Conservation (phyloP, 2,113 vertebrate species). For the Oceanodroma tethys region DNA sequence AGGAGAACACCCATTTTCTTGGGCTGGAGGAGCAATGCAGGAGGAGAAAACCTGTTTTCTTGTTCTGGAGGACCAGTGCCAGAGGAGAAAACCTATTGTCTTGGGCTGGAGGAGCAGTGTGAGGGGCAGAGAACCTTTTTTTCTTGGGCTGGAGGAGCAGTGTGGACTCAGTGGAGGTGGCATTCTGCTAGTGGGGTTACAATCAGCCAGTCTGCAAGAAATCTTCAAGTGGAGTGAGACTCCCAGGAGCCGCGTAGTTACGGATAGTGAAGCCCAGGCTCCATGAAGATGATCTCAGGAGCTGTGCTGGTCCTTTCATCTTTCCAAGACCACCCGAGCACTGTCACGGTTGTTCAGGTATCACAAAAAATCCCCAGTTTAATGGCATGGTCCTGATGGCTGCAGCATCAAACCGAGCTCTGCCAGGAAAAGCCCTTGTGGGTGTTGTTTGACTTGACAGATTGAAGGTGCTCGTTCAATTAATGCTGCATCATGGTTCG, state of each 20-base stretch:
- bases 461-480: not conserved
- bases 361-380: not conserved
- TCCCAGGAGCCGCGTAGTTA: not conserved
- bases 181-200: not conserved
- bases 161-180: not conserved
- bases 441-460: not conserved
- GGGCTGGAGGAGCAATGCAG: not conserved
- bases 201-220: not conserved
- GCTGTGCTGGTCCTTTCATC: not conserved
- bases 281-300: not conserved
- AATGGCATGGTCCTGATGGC: accelerated
- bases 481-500: constrained; percentile 3
- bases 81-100: not conserved
- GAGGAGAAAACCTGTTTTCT: not conserved
- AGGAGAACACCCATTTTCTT: not conserved
- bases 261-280: not conserved
- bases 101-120: not conserved
- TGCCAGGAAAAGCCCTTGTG: not conserved
- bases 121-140: not conserved
- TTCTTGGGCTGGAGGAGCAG: not conserved
- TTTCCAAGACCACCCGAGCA: not conserved
- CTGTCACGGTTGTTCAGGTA: not conserved
- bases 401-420: not conserved
- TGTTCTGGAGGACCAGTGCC: not conserved
- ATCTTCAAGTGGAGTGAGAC: not conserved